Percentiles rank a stretch among this genome's conserved stretches.
phyloP scores from a whole-genome alignment of 2,797 vertebrate species.

The Trichosurus vulpecula region DNA sequence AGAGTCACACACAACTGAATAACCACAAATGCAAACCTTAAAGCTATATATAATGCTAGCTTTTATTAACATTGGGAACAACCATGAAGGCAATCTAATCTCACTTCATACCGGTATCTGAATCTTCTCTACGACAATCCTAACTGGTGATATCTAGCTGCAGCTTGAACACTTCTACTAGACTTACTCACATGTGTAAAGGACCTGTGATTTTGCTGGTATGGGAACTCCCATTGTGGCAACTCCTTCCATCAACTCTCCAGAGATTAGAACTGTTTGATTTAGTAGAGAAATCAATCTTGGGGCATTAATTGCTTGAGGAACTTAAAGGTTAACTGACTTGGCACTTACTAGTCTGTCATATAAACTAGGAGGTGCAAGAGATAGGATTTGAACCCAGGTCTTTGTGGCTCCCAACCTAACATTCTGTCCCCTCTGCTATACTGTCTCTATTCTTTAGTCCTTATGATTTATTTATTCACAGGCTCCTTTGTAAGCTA shows the following conservation, averaged over 20 bases:
- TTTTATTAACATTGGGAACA: background rate
- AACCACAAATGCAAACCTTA: background rate
- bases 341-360: background rate
- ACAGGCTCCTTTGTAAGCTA: background rate
- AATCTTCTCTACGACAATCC: background rate
- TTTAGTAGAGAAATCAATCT: background rate
- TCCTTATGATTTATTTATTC: background rate
- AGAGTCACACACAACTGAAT: background rate
- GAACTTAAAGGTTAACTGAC: background rate
- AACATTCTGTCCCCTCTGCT: background rate
- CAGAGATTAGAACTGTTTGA: background rate
- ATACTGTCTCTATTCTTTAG: background rate
- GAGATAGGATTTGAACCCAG: background rate
- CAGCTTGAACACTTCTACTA: background rate
- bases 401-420: background rate
- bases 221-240: background rate
- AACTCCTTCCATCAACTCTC: background rate
- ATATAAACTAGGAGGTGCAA: background rate
- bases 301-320: background rate
- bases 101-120: background rate
- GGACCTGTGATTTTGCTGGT: background rate
- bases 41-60: background rate
- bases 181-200: background rate
- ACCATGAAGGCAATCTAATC: background rate
- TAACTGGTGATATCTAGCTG: background rate